Percentiles rank a stretch among this genome's conserved stretches.
Conservation (phyloP, 2,113 vertebrate species). For the Channa argus region DNA sequence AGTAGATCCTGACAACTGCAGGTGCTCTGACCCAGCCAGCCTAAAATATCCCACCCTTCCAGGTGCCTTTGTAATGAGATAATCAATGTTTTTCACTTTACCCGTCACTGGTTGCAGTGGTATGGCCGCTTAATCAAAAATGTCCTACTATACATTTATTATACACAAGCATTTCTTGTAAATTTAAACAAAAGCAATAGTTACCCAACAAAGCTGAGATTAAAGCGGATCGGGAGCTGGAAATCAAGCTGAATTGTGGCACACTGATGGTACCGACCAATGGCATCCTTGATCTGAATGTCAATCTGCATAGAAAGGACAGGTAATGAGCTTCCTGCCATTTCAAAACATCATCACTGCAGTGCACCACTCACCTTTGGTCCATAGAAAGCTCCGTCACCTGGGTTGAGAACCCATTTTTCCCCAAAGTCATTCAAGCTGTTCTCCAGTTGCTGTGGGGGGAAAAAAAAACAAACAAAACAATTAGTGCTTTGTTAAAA, state of each 20-base stretch:
- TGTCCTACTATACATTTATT: too few relatives aligned
- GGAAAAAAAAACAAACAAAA: constrained; percentile 35
- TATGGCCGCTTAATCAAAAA: too few relatives aligned
- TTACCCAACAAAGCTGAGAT: constrained; percentile 94
- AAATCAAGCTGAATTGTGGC: constrained; percentile 98
- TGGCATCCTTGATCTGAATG: constrained; percentile 98
- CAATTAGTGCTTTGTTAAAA: constrained; percentile 18
- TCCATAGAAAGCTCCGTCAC: constrained; percentile 97
- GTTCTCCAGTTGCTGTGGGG: constrained; percentile 94
- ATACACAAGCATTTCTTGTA: too few relatives aligned
- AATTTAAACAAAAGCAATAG: neutral
- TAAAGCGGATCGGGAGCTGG: constrained; percentile 95
- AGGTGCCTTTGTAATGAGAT: too few relatives aligned
- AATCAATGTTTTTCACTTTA: too few relatives aligned
- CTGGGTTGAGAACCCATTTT: constrained; percentile 96
- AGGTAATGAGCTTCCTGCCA: neutral
- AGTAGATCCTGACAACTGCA: too few relatives aligned
- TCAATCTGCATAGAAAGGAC: constrained; percentile 86
- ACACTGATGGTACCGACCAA: constrained; percentile 97
- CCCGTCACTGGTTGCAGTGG: too few relatives aligned
- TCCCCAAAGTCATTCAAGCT: constrained; percentile 95
- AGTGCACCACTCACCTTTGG: constrained; percentile 88
- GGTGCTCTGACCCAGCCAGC: too few relatives aligned
- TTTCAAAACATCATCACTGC: constrained; percentile 2
- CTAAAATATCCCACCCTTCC: too few relatives aligned